Evolutionary conservation across 2,797 vertebrate species (phyloP).

Genomic region (Silurus aristotelis): DNA sequence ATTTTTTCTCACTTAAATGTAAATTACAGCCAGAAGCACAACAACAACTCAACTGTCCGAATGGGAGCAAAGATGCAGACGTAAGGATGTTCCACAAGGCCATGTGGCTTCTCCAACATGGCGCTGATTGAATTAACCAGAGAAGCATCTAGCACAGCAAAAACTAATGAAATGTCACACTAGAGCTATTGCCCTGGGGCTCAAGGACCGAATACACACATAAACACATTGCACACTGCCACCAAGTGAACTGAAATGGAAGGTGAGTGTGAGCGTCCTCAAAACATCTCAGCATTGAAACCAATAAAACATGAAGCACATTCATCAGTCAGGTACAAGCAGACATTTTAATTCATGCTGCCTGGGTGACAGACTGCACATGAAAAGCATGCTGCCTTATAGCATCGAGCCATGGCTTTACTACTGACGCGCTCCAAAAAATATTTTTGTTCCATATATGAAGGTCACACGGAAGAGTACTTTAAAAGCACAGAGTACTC

Average conservation of each 20-base stretch:
- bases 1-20: neutral
- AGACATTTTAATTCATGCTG: neutral
- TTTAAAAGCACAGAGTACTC: neutral
- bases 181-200: constrained; percentile 35
- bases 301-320: constrained; percentile 31
- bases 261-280: constrained; percentile 50
- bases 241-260: constrained; percentile 60
- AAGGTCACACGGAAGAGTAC: neutral
- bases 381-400: neutral
- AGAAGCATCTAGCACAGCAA: constrained; percentile 35
- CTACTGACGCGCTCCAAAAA: neutral
- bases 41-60: neutral
- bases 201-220: constrained; percentile 17
- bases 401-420: neutral
- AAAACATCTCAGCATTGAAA: constrained; percentile 68
- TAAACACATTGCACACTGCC: constrained; percentile 39
- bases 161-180: constrained; percentile 50
- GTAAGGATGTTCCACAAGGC: neutral
- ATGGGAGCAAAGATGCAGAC: neutral
- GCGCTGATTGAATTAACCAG: constrained; percentile 38
- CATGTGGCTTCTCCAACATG: constrained; percentile 6
- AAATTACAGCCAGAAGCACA: neutral
- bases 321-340: neutral
- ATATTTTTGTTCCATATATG: neutral
- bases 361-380: neutral